Conservation (phyloP, 1,140 invertebrate species). For the Chironomus tepperi region DNA sequence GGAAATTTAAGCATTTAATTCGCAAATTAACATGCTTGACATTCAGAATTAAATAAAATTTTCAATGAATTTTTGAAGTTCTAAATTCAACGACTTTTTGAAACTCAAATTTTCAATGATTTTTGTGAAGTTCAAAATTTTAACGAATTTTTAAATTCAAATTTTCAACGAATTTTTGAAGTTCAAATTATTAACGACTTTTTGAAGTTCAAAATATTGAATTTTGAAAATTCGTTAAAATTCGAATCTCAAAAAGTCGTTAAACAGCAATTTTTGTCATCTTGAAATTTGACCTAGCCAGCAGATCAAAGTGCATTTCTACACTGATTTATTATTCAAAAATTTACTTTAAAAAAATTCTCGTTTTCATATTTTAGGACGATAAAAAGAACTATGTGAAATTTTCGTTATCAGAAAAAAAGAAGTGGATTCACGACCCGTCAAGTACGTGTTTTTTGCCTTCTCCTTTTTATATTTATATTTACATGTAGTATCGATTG, state of each 20-base stretch:
- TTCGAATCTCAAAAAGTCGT: too few species aligned
- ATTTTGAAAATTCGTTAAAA: too few species aligned
- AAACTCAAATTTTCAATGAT: too few species aligned
- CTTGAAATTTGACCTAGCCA: background rate
- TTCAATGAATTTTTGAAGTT: background rate
- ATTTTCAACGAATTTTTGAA: background rate
- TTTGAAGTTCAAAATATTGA: too few species aligned
- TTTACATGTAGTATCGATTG: too few species aligned
- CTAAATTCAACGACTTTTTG: too few species aligned
- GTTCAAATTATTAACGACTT: too few species aligned
- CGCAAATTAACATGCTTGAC: too few species aligned
- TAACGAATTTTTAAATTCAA: background rate
- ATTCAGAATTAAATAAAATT: background rate
- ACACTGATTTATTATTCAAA: background rate
- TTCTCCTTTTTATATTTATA: too few species aligned
- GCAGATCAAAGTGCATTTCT: background rate
- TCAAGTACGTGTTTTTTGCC: slow-evolving; percentile 51
- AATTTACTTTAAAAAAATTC: background rate
- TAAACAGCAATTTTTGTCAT: too few species aligned
- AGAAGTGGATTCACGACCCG: slow-evolving; percentile 65
- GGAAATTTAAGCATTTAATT: too few species aligned
- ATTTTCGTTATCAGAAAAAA: slow-evolving; percentile 43
- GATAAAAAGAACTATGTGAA: slow-evolving; percentile 37
- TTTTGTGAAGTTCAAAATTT: background rate
- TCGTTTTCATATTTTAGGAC: slow-evolving; percentile 30